Evolutionary conservation across 2,113 vertebrate genomes (phyloP).

Genomic region (Alexandromys fortis): DNA sequence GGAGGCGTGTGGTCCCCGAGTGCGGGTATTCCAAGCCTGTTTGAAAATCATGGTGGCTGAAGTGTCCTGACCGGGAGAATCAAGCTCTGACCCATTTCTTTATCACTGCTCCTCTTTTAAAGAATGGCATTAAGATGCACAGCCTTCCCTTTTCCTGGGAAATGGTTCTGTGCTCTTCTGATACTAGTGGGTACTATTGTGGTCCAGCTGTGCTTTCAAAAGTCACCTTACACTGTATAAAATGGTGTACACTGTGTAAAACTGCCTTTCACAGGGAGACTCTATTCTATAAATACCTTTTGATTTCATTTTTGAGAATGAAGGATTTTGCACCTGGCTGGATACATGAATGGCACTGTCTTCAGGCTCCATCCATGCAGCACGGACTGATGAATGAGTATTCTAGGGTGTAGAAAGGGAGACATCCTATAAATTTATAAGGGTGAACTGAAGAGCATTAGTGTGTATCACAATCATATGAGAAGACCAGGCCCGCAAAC

Average conservation of each 20-base stretch:
- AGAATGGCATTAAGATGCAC: not conserved
- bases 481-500: not conserved
- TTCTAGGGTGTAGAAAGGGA: not conserved
- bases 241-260: not conserved
- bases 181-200: not conserved
- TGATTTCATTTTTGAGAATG: not conserved
- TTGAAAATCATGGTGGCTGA: not conserved
- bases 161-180: conserved; percentile 5
- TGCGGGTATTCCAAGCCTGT: not conserved
- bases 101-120: not conserved
- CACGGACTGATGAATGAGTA: not conserved
- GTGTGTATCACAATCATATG: not conserved
- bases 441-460: too few relatives aligned
- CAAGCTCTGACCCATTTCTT: not conserved
- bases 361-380: not conserved
- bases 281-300: not conserved
- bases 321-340: not conserved
- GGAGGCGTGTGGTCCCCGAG: not conserved
- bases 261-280: not conserved
- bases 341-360: too few relatives aligned
- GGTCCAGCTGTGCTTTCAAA: not conserved
- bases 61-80: not conserved
- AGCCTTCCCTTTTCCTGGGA: not conserved
- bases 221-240: not conserved
- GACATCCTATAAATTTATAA: not conserved